Base-by-base conservation (phyloP, 2,113 vertebrate species). In the Etia nguti region DNA sequence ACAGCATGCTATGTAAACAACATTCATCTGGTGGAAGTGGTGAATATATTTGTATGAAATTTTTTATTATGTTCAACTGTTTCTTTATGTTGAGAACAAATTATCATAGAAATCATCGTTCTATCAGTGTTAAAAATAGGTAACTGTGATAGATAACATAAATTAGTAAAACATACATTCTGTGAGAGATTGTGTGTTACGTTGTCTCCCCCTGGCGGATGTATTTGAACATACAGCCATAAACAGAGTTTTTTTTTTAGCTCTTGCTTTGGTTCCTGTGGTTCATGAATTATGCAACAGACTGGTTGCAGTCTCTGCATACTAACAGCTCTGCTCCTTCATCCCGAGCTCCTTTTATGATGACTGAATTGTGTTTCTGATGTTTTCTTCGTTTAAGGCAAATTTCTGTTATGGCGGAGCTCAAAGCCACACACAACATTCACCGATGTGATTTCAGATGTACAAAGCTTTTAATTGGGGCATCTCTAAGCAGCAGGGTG, bases 221-320 rank as follows among this genome's bases (percentile, higher is more conserved):
- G 10, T 2, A 31, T 16, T 5, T 10, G 12, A 20, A 38, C 8
- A 34, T 60, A 62, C 86, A 85, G 68, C 20, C 4, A 2, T 34
- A 31, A 59, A 36, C 34, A 31, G 81, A 65, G 80, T 24, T 56
- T 70, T 15, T 65, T 10, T 36, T n/a, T 52, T 54, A 75, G 2
- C 46, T 3, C 46, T 59, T 82, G 11, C 9, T 84, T 26, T 41
- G 52, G 75, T 48, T 8, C 48, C 18, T 82, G 31, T 10, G 60
- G 4, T 24, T 60, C 38, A 88, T 94, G 84, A 88, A 93, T 86
- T 70, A 94, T 90, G 62, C 90, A 94, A 60, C 70, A 41, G 36
- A 13, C 26, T 29, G 79, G 52, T 80, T 85, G 16, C 54, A 8
- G 36, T 31, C 65, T 57, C 15, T 86, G 87, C 86, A 86, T 83